Conservation (phyloP, 2,797 vertebrate species). For the Cygnus olor region DNA sequence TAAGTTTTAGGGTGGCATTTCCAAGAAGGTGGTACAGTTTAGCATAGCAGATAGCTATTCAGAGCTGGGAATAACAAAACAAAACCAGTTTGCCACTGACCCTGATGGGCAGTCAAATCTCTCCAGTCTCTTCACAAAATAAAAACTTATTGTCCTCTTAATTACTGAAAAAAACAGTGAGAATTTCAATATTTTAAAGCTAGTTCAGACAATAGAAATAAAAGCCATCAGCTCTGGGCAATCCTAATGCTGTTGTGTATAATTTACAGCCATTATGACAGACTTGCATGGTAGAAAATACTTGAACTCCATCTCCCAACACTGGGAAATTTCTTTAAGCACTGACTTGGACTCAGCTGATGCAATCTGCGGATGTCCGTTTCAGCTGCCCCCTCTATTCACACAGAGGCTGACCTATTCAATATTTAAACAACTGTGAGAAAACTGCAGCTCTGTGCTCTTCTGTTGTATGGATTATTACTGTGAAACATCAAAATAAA, state of each 20-base stretch:
- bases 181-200: neutral
- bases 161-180: neutral
- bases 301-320: neutral
- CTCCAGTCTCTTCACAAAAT: neutral
- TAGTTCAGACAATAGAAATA: neutral
- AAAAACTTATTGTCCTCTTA: neutral
- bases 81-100: neutral
- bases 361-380: neutral
- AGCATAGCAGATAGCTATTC: neutral
- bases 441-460: neutral
- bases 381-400: neutral
- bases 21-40: neutral
- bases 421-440: neutral
- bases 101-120: neutral
- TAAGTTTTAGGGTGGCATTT: neutral
- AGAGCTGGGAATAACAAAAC: neutral
- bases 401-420: neutral
- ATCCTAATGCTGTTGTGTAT: neutral
- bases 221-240: neutral
- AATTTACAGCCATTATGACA: neutral
- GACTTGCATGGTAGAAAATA: neutral
- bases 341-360: neutral
- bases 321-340: neutral
- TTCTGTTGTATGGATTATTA: neutral
- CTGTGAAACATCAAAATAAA: neutral